Evolutionary conservation across 2,113 vertebrate species (phyloP).

Genomic region (Stegostoma tigrinum): DNA sequence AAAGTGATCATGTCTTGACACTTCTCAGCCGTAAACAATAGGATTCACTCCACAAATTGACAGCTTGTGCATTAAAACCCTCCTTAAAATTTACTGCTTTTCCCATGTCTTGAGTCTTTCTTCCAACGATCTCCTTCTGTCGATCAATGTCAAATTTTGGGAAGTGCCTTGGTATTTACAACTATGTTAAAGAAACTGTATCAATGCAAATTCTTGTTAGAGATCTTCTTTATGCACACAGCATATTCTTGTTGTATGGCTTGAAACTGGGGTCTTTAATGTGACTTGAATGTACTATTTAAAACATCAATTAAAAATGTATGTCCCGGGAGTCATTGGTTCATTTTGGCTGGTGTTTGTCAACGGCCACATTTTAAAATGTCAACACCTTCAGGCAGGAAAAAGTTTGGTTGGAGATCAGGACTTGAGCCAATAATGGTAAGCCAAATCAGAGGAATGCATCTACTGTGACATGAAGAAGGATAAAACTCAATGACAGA

Average conservation of each 20-base stretch:
- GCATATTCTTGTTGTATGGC: not conserved
- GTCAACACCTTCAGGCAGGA: not conserved
- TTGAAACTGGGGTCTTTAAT: not conserved
- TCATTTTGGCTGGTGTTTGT: not conserved
- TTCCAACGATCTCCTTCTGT: not conserved
- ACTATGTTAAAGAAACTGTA: not conserved
- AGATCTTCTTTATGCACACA: not conserved
- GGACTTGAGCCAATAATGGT: not conserved
- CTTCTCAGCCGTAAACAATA: not conserved
- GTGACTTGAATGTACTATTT: not conserved
- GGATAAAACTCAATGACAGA: not conserved
- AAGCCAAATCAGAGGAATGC: not conserved
- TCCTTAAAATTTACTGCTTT: not conserved
- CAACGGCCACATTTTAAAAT: not conserved
- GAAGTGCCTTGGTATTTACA: not conserved
- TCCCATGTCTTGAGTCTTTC: not conserved
- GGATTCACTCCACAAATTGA: not conserved
- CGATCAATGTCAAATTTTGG: not conserved
- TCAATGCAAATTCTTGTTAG: not conserved
- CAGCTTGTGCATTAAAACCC: not conserved
- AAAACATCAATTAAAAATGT: not conserved
- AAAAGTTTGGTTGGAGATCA: not conserved
- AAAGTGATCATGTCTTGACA: not conserved
- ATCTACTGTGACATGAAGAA: not conserved
- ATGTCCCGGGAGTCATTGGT: not conserved